These are phyloP conservation scores for Poecilus cupreus DNA, from an alignment of 2,888 invertebrate genomes.

Conservation along the genomic window DNA sequence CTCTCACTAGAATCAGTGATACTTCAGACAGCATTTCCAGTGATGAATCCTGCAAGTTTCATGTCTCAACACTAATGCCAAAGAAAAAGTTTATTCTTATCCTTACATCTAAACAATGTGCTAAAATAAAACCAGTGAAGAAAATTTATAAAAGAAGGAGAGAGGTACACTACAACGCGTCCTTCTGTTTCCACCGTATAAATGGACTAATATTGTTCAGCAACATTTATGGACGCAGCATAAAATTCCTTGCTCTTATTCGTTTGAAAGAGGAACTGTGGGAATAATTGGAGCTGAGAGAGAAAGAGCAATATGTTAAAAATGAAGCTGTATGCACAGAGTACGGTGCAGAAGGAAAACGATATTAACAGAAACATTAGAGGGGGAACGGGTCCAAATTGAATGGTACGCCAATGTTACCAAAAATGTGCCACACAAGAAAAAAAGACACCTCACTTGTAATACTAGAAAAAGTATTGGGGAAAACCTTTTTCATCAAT, in stretches of 20 bases:
- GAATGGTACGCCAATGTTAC: too few relatives aligned
- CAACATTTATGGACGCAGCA: background rate
- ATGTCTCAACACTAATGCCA: background rate
- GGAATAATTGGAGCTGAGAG: background rate
- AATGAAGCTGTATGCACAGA: background rate
- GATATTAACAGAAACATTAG: background rate
- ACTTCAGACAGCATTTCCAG: slow-evolving; percentile 3
- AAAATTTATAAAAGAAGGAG: background rate
- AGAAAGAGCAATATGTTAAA: background rate
- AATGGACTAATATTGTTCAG: background rate
- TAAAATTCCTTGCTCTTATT: background rate
- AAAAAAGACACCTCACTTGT: background rate
- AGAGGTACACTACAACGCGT: background rate
- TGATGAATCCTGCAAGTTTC: background rate
- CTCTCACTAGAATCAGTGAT: background rate
- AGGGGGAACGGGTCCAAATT: background rate
- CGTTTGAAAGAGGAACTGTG: background rate
- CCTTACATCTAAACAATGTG: background rate
- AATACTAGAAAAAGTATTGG: background rate
- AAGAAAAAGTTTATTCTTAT: background rate
- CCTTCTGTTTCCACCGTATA: background rate
- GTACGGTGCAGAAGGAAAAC: background rate
- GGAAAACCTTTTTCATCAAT: background rate
- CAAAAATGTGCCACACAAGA: background rate
- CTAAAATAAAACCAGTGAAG: background rate